Evolutionary conservation across 2,113 vertebrate genomes (phyloP), one percentile per base, ranked within the genome.

Genomic region (Eleginops maclovinus): DNA sequence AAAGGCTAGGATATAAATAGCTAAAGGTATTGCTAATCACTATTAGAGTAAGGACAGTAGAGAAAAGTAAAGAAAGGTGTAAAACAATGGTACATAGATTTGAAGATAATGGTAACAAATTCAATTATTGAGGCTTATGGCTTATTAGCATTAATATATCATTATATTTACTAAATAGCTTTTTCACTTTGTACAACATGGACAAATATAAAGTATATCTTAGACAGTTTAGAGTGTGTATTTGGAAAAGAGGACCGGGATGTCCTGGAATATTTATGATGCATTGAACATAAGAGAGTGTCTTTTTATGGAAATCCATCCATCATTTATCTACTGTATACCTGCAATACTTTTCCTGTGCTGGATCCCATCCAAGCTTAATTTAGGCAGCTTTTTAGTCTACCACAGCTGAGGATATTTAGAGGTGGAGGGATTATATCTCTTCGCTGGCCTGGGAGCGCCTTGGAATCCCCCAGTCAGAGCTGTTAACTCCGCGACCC

Each of bases 231-330:
- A 47, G 40, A 43, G n/a, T 12, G 4, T 12, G 9, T 13, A 73
- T 50, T 53, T n/a, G 47, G 31, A 21, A 16, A 19, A 41, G 56
- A 53, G 59, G 66, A 53, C 16, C 15, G 21, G 41, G 2, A 51
- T 51, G 43, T 31, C 54, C 22, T 47, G 16, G 22, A 36, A 2
- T 1, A 15, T 43, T 24, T 61, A 28, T 40, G 28, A 4, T 2
- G 40, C 4, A 46, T 12, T 28, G 7, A 50, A n/a, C 9, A 14
- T 22, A 22, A 41, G 13, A 41, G 9, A 26, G 67, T 43, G 43
- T 56, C 22, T 70, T 47, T 44, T 40, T 49, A 49, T 49, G 43
- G 69, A 58, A 31, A 54, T 10, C 28, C n/a, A 67, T 24, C 50
- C 50, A 67, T 41, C 7, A 12, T 22, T 51, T 17, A 40, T 36